Evolutionary conservation across 1,140 invertebrate genomes (phyloP), one percentile per base, ranked within the genome.

Genomic region (Anastrepha ludens): DNA sequence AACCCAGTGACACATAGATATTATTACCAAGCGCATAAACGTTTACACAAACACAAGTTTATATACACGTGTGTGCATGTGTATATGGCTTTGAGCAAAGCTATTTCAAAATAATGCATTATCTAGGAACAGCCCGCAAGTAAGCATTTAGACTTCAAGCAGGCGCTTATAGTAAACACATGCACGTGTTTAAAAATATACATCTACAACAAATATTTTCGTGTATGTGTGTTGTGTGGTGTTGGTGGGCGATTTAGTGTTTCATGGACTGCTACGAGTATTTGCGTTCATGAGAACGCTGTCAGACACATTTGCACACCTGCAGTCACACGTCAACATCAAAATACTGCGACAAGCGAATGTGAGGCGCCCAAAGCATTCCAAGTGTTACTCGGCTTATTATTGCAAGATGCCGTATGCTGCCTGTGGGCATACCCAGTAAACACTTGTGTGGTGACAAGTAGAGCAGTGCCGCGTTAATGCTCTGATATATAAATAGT

Each of bases 101-200:
- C 29, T 47, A 74, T 74, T 47, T 39, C 67, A 74, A 74, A 74
- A 74, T 74, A 74, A 74, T 74, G 44, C 44, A 74, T 47, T 41
- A 11, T 15, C 41, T 29, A 3, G 13, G 1, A 55, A 55, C 29
- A 29, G 60, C 15, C 17, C 15, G 60, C 60, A 62, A 74, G 39
- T 15, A 17, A 47, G 67, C 39, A 7, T 74, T 74, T 44, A 44
- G 67, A 44, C 67, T 44, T 44, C 67, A 47, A 6, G 41, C 13
- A 44, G 67, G 39, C 67, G 39, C 41, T 39, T 74, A 41, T 74
- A 67, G 65, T 29, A 29, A 29, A 29, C 29, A 29, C 29, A 55
- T 55, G 50, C 11, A 55, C 11, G 50, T 55, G 11, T 2, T 8
- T 55, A 55, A 55, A 55, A 8, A 55, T 55, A 55, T 41, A 3